Base-by-base conservation (phyloP, 2,888 invertebrate species). In the Icerya purchasi region DNA sequence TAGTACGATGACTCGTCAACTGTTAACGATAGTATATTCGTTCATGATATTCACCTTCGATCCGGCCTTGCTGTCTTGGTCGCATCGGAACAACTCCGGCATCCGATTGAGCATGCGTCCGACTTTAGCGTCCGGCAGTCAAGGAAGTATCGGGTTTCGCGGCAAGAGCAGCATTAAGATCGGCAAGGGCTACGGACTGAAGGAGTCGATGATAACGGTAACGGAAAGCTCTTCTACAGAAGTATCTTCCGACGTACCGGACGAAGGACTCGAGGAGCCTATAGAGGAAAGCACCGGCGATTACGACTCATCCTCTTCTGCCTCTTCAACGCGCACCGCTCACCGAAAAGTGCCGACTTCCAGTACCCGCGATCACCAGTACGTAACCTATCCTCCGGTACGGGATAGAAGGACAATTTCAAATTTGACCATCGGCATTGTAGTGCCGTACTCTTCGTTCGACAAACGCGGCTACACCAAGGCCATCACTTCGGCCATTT, bases 371-470 rank as follows among this genome's bases (percentile, higher is more conserved):
- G 19, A 24, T 55, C 50, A 22, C 3, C 36, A 10, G 3, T 59
- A 21, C 18, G 50, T 54, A 25, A 63, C 60, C 20, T 56, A 61
- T n/a, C 61, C 63, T 1, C 56, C 56, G 20, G 50, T 56, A 25
- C 56, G 59, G 63, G 65, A 66, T 25, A 55, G 60, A 22, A 58
- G 62, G 19, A 59, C 56, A 22, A 54, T 84, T 83, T 71, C 79
- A 78, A 61, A 81, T 80, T 69, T 78, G 57, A 75, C 75, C 65
- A 72, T 85, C 64, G 86, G 85, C 36, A 77, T 86, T 69, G 80
- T 85, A 64, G 80, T 86, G 66, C 86, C 86, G 5, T 80, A 84
- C 69, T 84, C 83, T 69, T 78, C 81, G 64, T 86, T 86, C 70
- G 83, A 82, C 65, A 79, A 77, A 63, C 76, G 84, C 3, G 81